These are phyloP conservation scores for Papilio glaucus DNA, from an alignment of 1,140 invertebrate genomes.

Conservation along the genomic window DNA sequence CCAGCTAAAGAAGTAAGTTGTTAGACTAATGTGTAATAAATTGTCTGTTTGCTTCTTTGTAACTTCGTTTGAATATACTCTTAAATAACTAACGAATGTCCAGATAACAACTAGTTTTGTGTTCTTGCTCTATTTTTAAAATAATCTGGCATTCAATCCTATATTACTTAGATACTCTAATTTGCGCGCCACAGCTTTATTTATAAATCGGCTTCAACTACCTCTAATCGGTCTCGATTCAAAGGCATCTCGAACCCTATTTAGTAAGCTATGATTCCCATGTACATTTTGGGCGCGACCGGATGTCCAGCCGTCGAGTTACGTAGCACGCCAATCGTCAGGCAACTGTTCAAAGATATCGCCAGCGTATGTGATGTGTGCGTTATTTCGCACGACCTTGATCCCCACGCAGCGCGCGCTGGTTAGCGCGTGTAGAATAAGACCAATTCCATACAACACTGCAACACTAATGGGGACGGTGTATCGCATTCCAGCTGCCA, in stretches of 20 bases:
- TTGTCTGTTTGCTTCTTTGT: too few relatives aligned
- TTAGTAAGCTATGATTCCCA: constrained; percentile 40
- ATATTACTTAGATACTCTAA: background rate
- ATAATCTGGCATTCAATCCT: too few relatives aligned
- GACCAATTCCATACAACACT: constrained; percentile 56
- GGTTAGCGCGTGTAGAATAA: constrained; percentile 71
- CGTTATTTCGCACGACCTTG: constrained; percentile 76
- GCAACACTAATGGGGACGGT: constrained; percentile 33
- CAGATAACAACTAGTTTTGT: too few relatives aligned
- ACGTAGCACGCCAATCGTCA: constrained; percentile 57
- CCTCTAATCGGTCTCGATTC: background rate
- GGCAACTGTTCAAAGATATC: constrained; percentile 67
- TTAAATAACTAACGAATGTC: too few relatives aligned
- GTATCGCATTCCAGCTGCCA: constrained; percentile 1
- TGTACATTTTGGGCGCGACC: constrained; percentile 60
- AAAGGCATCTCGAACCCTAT: constrained; percentile 11
- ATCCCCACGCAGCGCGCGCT: constrained; percentile 74
- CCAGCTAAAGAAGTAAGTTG: too few relatives aligned
- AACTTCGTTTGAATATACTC: too few relatives aligned
- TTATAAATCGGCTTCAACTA: background rate
- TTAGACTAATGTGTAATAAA: too few relatives aligned
- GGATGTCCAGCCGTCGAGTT: constrained; percentile 65
- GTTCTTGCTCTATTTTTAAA: too few relatives aligned
- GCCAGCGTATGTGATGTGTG: constrained; percentile 55
- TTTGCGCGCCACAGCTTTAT: background rate